These are phyloP conservation scores for Glaucidium brasilianum DNA, from an alignment of 2,113 vertebrate species.

Conservation along the genomic window DNA sequence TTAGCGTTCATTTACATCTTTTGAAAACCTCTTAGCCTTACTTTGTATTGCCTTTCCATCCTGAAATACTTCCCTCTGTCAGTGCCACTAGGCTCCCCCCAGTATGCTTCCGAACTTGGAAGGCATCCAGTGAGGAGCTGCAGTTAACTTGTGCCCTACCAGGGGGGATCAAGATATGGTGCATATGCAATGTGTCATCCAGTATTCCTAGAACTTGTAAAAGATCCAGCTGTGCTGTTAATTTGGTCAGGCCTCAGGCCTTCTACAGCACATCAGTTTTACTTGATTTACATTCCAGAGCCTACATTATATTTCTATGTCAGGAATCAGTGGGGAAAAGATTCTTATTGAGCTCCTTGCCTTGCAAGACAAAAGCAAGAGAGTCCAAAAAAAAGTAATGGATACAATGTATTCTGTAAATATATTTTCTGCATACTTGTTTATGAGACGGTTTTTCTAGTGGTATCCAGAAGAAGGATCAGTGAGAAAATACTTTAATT, in stretches of 20 bases:
- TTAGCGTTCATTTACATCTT: background rate
- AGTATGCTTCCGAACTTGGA: background rate
- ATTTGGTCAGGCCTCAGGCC: background rate
- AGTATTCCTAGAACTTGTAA: background rate
- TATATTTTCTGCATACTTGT: background rate
- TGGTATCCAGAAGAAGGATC: background rate
- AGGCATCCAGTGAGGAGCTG: background rate
- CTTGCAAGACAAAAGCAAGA: background rate
- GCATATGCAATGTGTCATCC: background rate
- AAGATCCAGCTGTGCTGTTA: slow-evolving; percentile 6
- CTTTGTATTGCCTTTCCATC: background rate
- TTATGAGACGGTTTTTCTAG: background rate
- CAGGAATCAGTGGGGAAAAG: background rate
- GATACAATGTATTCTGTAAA: background rate
- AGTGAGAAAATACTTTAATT: background rate
- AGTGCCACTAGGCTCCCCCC: background rate
- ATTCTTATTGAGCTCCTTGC: background rate
- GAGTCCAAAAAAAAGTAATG: background rate
- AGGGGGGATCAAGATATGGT: background rate
- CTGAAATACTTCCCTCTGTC: background rate
- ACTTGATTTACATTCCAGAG: background rate
- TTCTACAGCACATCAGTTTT: background rate
- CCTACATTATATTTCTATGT: background rate
- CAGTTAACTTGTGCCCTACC: background rate
- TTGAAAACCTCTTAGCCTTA: background rate